Evolutionary conservation across 2,797 vertebrate species (phyloP).

Genomic region (Enoplosus armatus): DNA sequence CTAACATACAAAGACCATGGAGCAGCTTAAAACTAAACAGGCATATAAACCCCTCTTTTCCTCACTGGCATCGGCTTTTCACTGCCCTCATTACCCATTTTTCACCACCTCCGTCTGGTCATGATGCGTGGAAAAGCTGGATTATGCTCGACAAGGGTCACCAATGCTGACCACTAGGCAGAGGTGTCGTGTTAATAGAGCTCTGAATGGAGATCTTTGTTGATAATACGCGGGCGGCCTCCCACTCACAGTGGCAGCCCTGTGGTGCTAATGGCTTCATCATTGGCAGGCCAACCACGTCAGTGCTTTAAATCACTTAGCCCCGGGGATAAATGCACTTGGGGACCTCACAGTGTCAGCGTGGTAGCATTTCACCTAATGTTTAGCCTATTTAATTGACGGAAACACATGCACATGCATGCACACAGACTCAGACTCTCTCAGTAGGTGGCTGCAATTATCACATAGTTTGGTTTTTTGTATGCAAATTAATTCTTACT

Average conservation of each 20-base stretch:
- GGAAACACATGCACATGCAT: conserved; percentile 32
- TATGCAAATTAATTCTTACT: conserved; percentile 22
- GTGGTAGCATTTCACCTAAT: conserved; percentile 56
- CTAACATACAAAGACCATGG: background rate
- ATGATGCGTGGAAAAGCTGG: conserved; percentile 33
- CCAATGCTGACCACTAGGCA: conserved; percentile 65
- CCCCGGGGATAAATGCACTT: conserved; percentile 53
- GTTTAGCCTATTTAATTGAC: conserved; percentile 61
- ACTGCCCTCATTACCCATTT: conserved; percentile 32
- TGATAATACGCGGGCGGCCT: conserved; percentile 64
- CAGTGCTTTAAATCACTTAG: conserved; percentile 73
- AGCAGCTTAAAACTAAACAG: background rate
- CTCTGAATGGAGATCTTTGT: conserved; percentile 82
- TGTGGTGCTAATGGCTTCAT: conserved; percentile 76
- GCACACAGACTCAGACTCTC: conserved; percentile 2
- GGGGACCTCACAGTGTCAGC: conserved; percentile 41
- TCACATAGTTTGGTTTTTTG: background rate
- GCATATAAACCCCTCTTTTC: conserved; percentile 14
- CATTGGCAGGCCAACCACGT: conserved; percentile 79
- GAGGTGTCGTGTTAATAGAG: conserved; percentile 65
- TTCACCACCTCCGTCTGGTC: conserved; percentile 19
- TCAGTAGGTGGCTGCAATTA: conserved; percentile 30
- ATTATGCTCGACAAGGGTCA: conserved; percentile 66
- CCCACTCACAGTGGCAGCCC: conserved; percentile 73
- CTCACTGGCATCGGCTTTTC: background rate